These are phyloP conservation scores for Gorsachius goisagi DNA, from an alignment of 2,113 vertebrate species.

Conservation along the genomic window DNA sequence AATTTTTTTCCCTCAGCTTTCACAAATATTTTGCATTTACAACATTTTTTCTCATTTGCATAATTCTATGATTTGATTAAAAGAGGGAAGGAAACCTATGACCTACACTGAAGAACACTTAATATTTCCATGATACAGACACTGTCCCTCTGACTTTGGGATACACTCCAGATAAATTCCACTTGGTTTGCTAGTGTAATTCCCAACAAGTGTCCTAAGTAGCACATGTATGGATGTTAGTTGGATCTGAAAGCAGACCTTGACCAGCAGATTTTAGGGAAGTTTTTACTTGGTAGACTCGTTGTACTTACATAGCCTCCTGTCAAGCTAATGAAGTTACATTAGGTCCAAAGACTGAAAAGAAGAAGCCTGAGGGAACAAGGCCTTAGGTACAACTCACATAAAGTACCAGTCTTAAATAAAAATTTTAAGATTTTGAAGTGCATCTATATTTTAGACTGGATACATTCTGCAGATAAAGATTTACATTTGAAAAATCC, in stretches of 20 bases:
- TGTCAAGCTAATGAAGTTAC: background rate
- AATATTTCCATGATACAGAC: background rate
- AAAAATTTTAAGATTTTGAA: background rate
- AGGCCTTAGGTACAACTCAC: background rate
- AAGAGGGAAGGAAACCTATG: background rate
- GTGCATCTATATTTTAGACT: background rate
- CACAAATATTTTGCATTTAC: background rate
- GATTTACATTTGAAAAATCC: background rate
- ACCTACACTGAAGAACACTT: background rate
- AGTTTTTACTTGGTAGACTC: background rate
- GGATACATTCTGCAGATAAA: background rate
- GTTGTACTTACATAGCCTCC: background rate
- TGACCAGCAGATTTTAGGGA: background rate
- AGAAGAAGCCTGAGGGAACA: background rate
- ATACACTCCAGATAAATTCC: background rate
- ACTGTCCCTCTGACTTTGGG: background rate
- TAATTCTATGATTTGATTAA: background rate
- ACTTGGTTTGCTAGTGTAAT: background rate
- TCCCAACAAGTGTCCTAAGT: background rate
- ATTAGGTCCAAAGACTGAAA: background rate
- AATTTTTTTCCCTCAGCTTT: background rate
- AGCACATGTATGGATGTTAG: background rate
- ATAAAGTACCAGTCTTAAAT: background rate
- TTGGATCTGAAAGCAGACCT: background rate
- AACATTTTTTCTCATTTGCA: background rate